phyloP scores from a whole-genome alignment of 2,797 vertebrate genomes.

The Morus bassanus region DNA sequence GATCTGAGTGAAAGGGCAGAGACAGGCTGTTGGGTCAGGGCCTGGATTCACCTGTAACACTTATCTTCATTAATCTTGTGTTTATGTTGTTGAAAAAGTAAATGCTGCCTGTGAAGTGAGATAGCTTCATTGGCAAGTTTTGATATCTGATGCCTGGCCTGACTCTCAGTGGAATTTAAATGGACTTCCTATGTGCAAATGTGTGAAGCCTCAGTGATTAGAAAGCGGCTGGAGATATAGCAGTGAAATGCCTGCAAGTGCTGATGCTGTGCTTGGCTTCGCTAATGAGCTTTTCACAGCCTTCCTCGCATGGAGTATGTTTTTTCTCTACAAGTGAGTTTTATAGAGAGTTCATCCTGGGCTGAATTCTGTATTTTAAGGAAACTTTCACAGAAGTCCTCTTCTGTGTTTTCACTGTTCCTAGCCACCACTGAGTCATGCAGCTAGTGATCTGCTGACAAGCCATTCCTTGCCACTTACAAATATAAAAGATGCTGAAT shows the following conservation, averaged over 20 bases:
- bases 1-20: not conserved
- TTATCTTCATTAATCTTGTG: not conserved
- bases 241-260: not conserved
- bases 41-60: not conserved
- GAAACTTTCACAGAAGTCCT: not conserved
- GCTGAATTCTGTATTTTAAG: not conserved
- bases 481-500: not conserved
- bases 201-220: not conserved
- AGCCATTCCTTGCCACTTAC: not conserved
- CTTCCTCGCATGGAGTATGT: not conserved
- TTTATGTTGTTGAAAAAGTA: not conserved
- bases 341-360: not conserved
- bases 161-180: not conserved
- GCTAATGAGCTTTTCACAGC: not conserved
- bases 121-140: not conserved
- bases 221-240: not conserved
- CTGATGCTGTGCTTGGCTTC: not conserved
- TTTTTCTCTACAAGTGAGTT: not conserved
- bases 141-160: not conserved
- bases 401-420: not conserved
- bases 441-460: not conserved
- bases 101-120: not conserved
- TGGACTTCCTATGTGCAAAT: not conserved
- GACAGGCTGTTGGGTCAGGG: not conserved
- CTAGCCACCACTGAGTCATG: not conserved